Evolutionary conservation across 1,140 invertebrate species (phyloP), one percentile per base, ranked within the genome.

Genomic region (Vanessa atalanta): DNA sequence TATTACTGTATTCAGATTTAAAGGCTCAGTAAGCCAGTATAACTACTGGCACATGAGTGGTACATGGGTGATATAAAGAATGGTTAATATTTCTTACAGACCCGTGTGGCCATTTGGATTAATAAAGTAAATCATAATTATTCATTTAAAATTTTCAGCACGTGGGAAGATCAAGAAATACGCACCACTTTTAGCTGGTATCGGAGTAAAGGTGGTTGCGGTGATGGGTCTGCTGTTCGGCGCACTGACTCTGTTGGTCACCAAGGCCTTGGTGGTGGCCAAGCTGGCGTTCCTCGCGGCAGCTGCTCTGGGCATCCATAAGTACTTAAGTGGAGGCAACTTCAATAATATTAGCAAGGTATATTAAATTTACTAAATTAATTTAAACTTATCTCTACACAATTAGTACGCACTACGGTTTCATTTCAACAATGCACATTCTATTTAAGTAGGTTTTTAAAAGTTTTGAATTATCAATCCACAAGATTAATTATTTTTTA

Each of bases 81-180:
- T 31, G 26, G 26, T 31, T 31, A 31, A 31, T 31, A 31, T 31
- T 31, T 31, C 26, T 31, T 31, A 31, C 26, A 31, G 26, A 31
- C 3, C 26, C 26, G 26, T 31, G 26, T 31, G 26, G 26, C 6
- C 26, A 31, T 31, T 31, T 31, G 26, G 26, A 31, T 31, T 4
- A 31, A 31, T 31, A 43, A 43, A 43, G 37, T 43, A 43, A 43
- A 43, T 43, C 2, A 8, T 11, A 43, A 9, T 11, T 50, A n/a
- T 50, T 15, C 20, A 43, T 16, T 47, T 20, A 20, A 20, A 20
- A 20, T 20, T 37, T 70, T 60, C 86, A 96, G 96, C 95, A 69
- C 95, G 96, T 51, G 95, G 94, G 15, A 96, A 96, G 88, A 94
- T 96, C 76, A 96, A 96, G 94, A 96, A 96, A 83, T 94, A 95